Base-by-base conservation (phyloP, 2,888 invertebrate genomes). In the Melieria crassipennis region DNA sequence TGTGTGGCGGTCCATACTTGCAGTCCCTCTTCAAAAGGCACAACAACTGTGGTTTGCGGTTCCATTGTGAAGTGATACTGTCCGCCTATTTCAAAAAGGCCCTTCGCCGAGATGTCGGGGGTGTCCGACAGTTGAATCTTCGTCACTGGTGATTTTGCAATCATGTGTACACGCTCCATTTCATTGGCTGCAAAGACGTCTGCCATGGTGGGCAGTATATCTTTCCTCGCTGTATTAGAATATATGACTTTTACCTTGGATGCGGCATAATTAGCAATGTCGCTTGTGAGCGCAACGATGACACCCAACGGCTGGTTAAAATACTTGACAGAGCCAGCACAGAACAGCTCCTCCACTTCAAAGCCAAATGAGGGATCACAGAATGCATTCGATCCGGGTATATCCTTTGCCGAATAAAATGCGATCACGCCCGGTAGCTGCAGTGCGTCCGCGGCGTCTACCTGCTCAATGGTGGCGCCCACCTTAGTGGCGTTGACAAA, bases 11-110 rank as follows among this genome's bases (percentile, higher is more conserved):
- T 86, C 79, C 89, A 91, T 0, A 94, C 89, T 70, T 92, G 90
- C 77, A 93, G 85, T 0, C 91, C 92, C 79, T 92, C 91, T 82
- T 94, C 94, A 30, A 88, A 88, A 0, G 92, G 93, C n/a, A 89
- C 85, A 42, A 88, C 90, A 1, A 92, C 87, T 75, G 91, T 90
- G 0, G 89, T 89, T 70, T 92, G 92, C 0, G 92, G 89, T 79
- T 94, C 94, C 91, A 94, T 91, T 3, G 90, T 89, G 77, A 90
- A 93, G 81, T 94, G 93, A 82, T 91, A 92, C 80, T 94, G 94
- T 4, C 88, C 81, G 10, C 90, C 91, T 58, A 89, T 77, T 65
- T 87, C 86, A 66, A 89, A 86, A 58, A 87, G 87, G 0, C 92
- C 93, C 62, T 76, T 75, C 0, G 60, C 77, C 1, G 71, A 65